phyloP scores from a whole-genome alignment of 64 coral and sea anemone genomes.

The Pocillopora damicornis region DNA sequence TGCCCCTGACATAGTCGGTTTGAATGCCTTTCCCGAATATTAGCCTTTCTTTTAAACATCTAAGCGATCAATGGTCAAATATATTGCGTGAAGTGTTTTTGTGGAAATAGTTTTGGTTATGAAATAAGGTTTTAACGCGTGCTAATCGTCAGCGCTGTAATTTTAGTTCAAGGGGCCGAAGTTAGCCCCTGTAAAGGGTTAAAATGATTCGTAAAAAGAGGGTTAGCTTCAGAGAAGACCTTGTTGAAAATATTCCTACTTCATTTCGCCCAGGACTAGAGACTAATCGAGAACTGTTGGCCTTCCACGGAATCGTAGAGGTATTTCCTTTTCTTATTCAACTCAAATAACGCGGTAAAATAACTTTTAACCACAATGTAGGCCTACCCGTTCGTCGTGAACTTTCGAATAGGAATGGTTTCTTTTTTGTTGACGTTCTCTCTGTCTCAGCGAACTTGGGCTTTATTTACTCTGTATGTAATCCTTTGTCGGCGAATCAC shows the following conservation, averaged over 20 bases:
- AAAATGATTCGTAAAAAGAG: conserved; percentile 7
- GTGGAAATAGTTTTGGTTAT: conserved; percentile 1
- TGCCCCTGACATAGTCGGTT: not conserved
- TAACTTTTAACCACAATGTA: not conserved
- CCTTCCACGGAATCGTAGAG: not conserved
- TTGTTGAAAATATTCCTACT: conserved; percentile 20
- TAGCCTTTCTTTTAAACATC: conserved; percentile 2
- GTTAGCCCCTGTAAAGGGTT: not conserved
- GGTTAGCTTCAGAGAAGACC: conserved; percentile 12
- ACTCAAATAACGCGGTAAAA: not conserved
- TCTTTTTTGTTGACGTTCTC: not conserved
- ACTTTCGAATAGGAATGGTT: not conserved
- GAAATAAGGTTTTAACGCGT: not conserved
- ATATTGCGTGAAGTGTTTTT: conserved; percentile 14
- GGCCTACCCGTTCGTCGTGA: not conserved
- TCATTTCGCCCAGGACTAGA: conserved; percentile 1
- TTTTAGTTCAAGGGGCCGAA: not conserved
- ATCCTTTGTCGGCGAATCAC: not conserved
- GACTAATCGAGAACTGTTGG: not conserved
- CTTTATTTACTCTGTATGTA: not conserved
- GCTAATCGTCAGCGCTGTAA: not conserved
- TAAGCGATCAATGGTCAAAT: conserved; percentile 25
- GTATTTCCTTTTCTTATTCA: conserved; percentile 13
- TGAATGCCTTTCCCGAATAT: conserved; percentile 3
- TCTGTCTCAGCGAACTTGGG: not conserved